Percentiles rank a stretch among this genome's conserved stretches.
Evolutionary conservation across 2,888 invertebrate genomes (phyloP).

Genomic region (Didymodactylos carnosus): DNA sequence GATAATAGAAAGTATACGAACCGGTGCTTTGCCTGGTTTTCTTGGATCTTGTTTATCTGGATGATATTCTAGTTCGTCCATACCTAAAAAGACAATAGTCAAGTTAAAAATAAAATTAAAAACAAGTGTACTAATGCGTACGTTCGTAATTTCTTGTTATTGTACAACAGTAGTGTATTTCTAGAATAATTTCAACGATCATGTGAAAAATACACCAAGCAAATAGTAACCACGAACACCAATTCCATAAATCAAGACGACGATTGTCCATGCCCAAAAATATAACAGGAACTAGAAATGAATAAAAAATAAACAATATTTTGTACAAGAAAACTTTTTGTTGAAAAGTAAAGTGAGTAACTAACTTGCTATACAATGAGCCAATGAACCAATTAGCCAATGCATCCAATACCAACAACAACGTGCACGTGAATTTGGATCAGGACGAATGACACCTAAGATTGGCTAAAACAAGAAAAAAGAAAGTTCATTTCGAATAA

Average conservation of each 20-base stretch:
- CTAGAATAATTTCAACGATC: constrained; percentile 53
- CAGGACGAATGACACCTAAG: constrained; percentile 1
- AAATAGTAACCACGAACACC: constrained; percentile 68
- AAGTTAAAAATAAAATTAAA: neutral
- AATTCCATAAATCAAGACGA: constrained; percentile 64
- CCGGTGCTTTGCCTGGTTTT: neutral
- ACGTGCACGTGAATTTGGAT: neutral
- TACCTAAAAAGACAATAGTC: neutral
- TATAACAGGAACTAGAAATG: constrained; percentile 71
- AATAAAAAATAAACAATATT: constrained; percentile 43
- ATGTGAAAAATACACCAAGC: constrained; percentile 74
- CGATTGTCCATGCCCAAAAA: constrained; percentile 69
- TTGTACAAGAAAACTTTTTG: neutral
- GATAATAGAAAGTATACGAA: neutral
- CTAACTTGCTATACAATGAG: constrained; percentile 11
- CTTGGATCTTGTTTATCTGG: neutral
- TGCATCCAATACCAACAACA: constrained; percentile 14
- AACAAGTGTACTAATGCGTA: neutral
- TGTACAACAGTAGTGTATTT: constrained; percentile 31
- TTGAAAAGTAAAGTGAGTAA: neutral
- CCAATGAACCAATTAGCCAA: constrained; percentile 8
- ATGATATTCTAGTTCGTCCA: neutral
- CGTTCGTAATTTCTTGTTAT: constrained; percentile 4
- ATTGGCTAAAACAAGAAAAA: constrained; percentile 6
- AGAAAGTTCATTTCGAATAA: neutral